Evolutionary conservation across 2,888 invertebrate species (phyloP).

Genomic region (Neoaliturus tenellus): DNA sequence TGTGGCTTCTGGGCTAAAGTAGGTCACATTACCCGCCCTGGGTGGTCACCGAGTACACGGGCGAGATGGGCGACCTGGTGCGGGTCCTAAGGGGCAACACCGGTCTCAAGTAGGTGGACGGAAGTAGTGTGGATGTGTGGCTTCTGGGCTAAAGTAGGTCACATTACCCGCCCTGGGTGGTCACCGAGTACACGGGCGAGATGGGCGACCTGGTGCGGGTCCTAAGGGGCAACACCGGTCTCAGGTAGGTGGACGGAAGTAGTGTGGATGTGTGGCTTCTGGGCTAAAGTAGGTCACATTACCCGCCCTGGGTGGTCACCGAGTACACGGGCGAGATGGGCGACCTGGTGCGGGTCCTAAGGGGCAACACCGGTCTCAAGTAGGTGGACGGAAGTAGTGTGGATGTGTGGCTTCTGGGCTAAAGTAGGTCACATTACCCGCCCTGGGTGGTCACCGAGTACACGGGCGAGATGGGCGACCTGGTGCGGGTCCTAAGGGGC

Average conservation of each 20-base stretch:
- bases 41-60: conserved; percentile 83
- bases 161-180: conserved; percentile 81
- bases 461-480: conserved; percentile 82
- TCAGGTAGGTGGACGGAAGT: conserved; percentile 67
- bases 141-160: too few species aligned
- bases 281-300: too few species aligned
- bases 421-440: too few species aligned
- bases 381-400: too few species aligned
- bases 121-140: too few species aligned
- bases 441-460: conserved; percentile 84
- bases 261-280: too few species aligned
- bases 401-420: too few species aligned
- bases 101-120: conserved; percentile 66
- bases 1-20: too few species aligned
- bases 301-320: conserved; percentile 81
- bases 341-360: conserved; percentile 82
- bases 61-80: conserved; percentile 83
- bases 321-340: conserved; percentile 84
- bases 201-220: conserved; percentile 85
- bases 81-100: conserved; percentile 75
- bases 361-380: conserved; percentile 65
- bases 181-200: conserved; percentile 82
- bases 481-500: conserved; percentile 79
- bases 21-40: too few species aligned
- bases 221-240: conserved; percentile 69